Conservation (phyloP, 2,797 vertebrate genomes). For the Sebastes itinus region DNA sequence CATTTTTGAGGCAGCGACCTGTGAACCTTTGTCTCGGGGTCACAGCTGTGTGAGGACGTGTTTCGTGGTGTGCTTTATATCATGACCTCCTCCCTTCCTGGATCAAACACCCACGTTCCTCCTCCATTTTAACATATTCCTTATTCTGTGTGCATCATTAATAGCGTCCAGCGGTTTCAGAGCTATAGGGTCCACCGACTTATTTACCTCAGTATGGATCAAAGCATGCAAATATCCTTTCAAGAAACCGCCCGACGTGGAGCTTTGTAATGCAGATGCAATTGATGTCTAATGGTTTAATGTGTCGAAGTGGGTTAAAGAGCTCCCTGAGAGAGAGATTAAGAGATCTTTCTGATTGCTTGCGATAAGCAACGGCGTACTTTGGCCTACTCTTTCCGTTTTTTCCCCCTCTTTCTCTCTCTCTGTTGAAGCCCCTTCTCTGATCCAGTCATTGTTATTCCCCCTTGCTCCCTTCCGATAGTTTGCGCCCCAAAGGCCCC, state of each 20-base stretch:
- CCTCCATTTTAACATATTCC: conserved; percentile 1
- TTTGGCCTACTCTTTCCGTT: conserved; percentile 26
- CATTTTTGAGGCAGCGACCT: conserved; percentile 47
- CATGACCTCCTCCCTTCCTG: conserved; percentile 55
- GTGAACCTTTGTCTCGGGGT: conserved; percentile 49
- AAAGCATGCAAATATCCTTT: conserved; percentile 33
- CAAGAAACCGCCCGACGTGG: neutral
- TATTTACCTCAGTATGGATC: conserved; percentile 33
- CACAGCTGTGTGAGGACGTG: conserved; percentile 55
- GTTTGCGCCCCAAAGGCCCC: conserved; percentile 56
- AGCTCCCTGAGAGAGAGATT: conserved; percentile 41
- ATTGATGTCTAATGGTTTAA: conserved; percentile 46
- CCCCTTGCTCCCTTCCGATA: conserved; percentile 54
- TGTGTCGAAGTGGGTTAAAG: conserved; percentile 48
- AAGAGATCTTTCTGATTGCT: conserved; percentile 45
- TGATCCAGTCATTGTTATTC: conserved; percentile 67
- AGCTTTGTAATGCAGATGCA: conserved; percentile 54
- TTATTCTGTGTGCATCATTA: conserved; percentile 17
- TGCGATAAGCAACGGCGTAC: conserved; percentile 14
- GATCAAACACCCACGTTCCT: neutral
- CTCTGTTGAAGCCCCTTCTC: conserved; percentile 14
- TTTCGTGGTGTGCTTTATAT: conserved; percentile 13
- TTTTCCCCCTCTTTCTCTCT: neutral
- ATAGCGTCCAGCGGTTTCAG: neutral
- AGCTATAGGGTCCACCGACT: neutral